Percentiles rank a stretch among this genome's conserved stretches.
Conservation (phyloP, 2,113 vertebrate species). For the Chitala chitala region DNA sequence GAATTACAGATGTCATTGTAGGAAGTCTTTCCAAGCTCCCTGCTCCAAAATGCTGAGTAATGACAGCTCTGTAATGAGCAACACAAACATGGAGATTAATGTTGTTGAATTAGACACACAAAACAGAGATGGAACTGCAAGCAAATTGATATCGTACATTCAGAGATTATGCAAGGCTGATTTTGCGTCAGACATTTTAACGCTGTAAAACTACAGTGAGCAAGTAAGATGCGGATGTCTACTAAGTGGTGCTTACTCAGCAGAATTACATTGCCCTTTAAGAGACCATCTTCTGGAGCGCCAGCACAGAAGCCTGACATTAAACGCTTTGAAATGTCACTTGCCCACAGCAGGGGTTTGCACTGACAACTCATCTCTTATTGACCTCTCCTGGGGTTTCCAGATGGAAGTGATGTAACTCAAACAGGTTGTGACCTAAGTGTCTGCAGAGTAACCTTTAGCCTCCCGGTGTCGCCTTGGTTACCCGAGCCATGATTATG, state of each 20-base stretch:
- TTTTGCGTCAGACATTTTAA: not conserved
- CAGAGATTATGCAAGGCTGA: conserved; percentile 4
- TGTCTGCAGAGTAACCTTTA: not conserved
- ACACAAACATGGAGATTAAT: not conserved
- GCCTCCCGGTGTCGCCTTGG: not conserved
- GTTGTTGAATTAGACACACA: not conserved
- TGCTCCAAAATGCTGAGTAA: not conserved
- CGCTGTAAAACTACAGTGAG: not conserved
- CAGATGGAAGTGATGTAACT: not conserved
- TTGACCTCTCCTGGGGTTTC: not conserved
- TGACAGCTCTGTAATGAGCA: not conserved
- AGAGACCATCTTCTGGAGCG: not conserved
- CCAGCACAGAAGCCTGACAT: not conserved
- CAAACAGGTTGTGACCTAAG: not conserved
- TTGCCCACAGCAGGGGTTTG: not conserved
- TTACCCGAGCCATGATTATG: not conserved
- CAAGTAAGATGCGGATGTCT: not conserved
- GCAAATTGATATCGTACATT: not conserved
- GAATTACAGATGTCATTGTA: not conserved
- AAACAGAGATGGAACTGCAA: not conserved
- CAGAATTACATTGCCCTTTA: conserved; percentile 3
- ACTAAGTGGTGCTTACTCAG: not conserved
- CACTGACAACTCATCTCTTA: not conserved
- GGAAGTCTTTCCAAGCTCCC: not conserved
- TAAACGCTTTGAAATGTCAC: conserved; percentile 2